Conservation (phyloP, 1,140 invertebrate species). For the Latrodectus geometricus region DNA sequence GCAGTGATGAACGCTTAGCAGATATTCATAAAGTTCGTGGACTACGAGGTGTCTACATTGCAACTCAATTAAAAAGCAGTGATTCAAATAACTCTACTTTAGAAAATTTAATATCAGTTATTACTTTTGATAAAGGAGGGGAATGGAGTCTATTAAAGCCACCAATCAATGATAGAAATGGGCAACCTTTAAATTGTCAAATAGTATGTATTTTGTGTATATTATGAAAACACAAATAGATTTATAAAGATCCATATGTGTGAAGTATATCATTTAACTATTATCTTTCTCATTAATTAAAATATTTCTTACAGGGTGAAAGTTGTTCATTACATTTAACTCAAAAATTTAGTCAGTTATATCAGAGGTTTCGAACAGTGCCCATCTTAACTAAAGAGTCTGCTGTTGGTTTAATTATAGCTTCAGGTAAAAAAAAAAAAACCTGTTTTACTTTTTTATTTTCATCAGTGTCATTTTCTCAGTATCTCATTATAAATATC, state of each 20-base stretch:
- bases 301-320: slow-evolving; percentile 66
- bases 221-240: not conserved
- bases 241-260: no score
- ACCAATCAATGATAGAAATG: slow-evolving; percentile 77
- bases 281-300: not conserved
- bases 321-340: slow-evolving; percentile 87
- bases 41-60: slow-evolving; percentile 88
- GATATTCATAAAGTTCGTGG: slow-evolving; percentile 90
- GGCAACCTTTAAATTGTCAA: slow-evolving; percentile 76
- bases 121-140: slow-evolving; percentile 89
- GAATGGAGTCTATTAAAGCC: slow-evolving; percentile 81
- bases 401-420: slow-evolving; percentile 88
- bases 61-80: slow-evolving; percentile 78
- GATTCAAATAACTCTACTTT: slow-evolving; percentile 70
- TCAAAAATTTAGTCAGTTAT: slow-evolving; percentile 85
- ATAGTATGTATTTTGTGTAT: slow-evolving; percentile 67
- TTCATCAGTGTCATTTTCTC: not conserved
- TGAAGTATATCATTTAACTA: no score
- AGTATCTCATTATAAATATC: not conserved
- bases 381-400: slow-evolving; percentile 89
- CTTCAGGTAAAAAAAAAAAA: slow-evolving; percentile 74
- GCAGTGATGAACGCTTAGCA: slow-evolving; percentile 85
- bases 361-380: slow-evolving; percentile 80
- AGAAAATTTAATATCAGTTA: slow-evolving; percentile 82
- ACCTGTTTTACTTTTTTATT: not conserved